Percentiles rank a stretch among this genome's conserved stretches.
phyloP scores from a whole-genome alignment of 1,140 invertebrate genomes.

The Lerema accius region DNA sequence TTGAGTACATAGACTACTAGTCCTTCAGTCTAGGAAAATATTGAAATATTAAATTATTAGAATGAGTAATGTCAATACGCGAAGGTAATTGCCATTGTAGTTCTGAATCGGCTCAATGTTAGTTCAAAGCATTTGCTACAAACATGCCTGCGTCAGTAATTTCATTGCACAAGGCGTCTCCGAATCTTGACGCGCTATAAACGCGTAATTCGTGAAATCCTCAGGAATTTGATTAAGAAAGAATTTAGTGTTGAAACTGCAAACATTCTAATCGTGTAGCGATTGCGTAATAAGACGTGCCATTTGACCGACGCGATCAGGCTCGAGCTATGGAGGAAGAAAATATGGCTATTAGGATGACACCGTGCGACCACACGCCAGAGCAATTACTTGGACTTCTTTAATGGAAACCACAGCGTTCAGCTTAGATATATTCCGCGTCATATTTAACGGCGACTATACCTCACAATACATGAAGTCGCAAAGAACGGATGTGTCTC shows the following conservation, averaged over 20 bases:
- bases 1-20: slow-evolving; percentile 10
- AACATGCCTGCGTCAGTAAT: slow-evolving; percentile 18
- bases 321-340: slow-evolving; percentile 57
- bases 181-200: slow-evolving; percentile 32
- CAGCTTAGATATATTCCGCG: slow-evolving; percentile 38
- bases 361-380: slow-evolving; percentile 70
- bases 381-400: slow-evolving; percentile 65
- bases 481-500: background rate
- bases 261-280: slow-evolving; percentile 44
- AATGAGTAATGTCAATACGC: slow-evolving; percentile 14
- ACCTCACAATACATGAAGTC: background rate
- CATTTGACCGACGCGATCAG: slow-evolving; percentile 58
- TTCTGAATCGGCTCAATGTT: slow-evolving; percentile 26
- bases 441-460: slow-evolving; percentile 33
- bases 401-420: slow-evolving; percentile 63
- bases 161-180: slow-evolving; percentile 22
- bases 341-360: slow-evolving; percentile 72
- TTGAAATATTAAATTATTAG: slow-evolving; percentile 16
- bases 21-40: slow-evolving; percentile 27
- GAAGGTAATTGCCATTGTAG: slow-evolving; percentile 27
- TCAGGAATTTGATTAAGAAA: slow-evolving; percentile 48
- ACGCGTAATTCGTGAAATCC: slow-evolving; percentile 40
- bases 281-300: slow-evolving; percentile 54
- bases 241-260: slow-evolving; percentile 49
- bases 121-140: slow-evolving; percentile 22